Conservation (phyloP, 1,140 invertebrate genomes). For the Halictus rubicundus region DNA sequence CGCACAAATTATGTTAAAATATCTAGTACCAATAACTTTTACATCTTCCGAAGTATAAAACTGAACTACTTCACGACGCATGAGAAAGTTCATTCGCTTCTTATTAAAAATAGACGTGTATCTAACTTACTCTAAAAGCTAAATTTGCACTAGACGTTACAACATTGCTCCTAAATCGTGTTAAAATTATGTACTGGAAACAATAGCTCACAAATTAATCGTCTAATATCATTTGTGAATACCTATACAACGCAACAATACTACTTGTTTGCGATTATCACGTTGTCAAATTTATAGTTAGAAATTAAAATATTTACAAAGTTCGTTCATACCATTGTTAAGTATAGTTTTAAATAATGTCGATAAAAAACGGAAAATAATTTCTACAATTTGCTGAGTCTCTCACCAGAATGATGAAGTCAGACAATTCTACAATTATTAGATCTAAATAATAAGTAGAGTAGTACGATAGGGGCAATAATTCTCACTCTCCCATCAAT, state of each 20-base stretch:
- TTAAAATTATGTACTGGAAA: constrained; percentile 23
- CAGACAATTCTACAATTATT: constrained; percentile 19
- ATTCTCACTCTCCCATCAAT: neutral
- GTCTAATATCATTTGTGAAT: constrained; percentile 38
- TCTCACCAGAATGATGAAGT: too few species aligned
- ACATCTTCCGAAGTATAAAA: constrained; percentile 28
- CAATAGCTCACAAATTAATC: constrained; percentile 13
- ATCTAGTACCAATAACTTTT: constrained; percentile 14
- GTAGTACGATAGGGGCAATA: neutral
- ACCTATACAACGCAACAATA: constrained; percentile 37
- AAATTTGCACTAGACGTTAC: constrained; percentile 24
- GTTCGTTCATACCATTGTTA: neutral
- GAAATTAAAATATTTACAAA: constrained; percentile 45
- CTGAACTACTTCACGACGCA: constrained; percentile 26
- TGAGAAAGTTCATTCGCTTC: constrained; percentile 15
- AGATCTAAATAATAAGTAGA: constrained; percentile 30
- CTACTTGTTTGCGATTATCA: constrained; percentile 24
- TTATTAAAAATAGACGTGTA: constrained; percentile 47
- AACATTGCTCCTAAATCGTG: constrained; percentile 13
- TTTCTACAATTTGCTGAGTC: neutral
- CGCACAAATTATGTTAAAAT: constrained; percentile 13
- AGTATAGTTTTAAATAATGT: neutral
- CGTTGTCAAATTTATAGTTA: constrained; percentile 36
- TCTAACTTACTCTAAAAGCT: constrained; percentile 34
- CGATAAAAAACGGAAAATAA: neutral